Base-by-base conservation (phyloP, 1,140 invertebrate genomes). In the Heliconius congener region DNA sequence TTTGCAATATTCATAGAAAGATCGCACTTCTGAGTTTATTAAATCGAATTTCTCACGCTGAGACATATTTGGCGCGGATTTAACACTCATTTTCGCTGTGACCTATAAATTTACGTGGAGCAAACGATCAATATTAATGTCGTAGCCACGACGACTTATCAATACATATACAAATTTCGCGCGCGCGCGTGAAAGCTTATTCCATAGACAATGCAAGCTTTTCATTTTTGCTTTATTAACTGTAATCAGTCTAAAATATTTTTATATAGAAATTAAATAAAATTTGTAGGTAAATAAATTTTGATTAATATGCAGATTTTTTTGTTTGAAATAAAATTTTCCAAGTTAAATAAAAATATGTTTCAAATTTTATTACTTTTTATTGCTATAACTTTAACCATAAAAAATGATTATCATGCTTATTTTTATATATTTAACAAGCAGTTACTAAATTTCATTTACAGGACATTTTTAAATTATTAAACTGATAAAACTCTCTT, bases 1-100 rank as follows among this genome's bases (percentile, higher is more conserved):
- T 83, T 96, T 96, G 83, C 96, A 97, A 85, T 96, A 96, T 82
- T 96, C 96, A 76, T 94, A 95, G 90, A 96, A 95, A 23, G 95
- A 95, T 87, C 95, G 94, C 77, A 96, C 90, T 91, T 96, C 95
- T 9, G 93, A 93, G 85, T 96, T 95, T 81, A 96, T 92, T 84
- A 95, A 84, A 82, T 95, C 91, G 42, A 95, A 91, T 90, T 94
- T 94, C 82, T 95, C 93, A 34, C 90, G 88, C 76, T 94, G 91
- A 81, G 93, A 91, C 91, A 94, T 94, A 77, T 90, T 94, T 81
- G 85, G 79, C 79, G 83, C 83, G 81, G 85, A 88, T 91, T 93
- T 91, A 66, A 87, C 76, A 87, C 85, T 90, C 91, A 93, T 93
- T 90, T 92, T 90, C 74, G 81, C 66, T 55, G 77, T 88, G 86